Evolutionary conservation across 2,888 invertebrate species (phyloP).

Genomic region (Oscheius sp.): DNA sequence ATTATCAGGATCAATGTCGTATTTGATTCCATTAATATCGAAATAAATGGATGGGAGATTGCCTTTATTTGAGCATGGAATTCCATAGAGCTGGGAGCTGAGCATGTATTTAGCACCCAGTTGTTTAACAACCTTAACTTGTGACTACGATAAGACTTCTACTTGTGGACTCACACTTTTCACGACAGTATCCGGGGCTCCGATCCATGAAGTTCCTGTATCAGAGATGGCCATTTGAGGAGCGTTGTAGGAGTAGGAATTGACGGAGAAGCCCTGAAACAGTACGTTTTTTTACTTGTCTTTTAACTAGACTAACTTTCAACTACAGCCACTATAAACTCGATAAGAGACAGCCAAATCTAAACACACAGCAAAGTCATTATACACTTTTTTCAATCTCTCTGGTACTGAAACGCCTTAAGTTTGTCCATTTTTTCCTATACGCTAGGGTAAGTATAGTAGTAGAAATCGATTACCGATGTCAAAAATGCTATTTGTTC

Average conservation of each 20-base stretch:
- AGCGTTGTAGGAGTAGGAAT: slow-evolving; percentile 45
- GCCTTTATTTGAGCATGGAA: slow-evolving; percentile 53
- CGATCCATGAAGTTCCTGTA: slow-evolving; percentile 66
- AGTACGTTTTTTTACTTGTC: slow-evolving; percentile 2
- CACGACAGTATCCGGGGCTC: slow-evolving; percentile 50
- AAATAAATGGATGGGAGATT: slow-evolving; percentile 54
- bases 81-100: slow-evolving; percentile 49
- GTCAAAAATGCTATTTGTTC: no score
- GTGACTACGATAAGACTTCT: background rate
- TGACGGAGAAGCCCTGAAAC: slow-evolving; percentile 51
- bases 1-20: slow-evolving; percentile 58
- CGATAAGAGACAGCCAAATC: no score
- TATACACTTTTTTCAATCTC: no score
- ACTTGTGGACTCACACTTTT: background rate
- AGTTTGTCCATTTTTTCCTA: no score
- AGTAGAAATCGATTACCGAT: no score
- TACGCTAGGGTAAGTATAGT: no score
- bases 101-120: slow-evolving; percentile 55
- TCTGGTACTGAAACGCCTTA: no score
- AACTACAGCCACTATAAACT: no score
- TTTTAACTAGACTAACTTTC: no score
- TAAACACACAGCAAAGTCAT: no score
- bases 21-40: slow-evolving; percentile 58
- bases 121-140: slow-evolving; percentile 44
- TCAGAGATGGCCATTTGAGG: slow-evolving; percentile 59